A percentile compares a stretch with the other conserved stretches of the same genome.
Evolutionary conservation across 2,113 vertebrate genomes (phyloP).

Genomic region (Potamarius usumacintae): DNA sequence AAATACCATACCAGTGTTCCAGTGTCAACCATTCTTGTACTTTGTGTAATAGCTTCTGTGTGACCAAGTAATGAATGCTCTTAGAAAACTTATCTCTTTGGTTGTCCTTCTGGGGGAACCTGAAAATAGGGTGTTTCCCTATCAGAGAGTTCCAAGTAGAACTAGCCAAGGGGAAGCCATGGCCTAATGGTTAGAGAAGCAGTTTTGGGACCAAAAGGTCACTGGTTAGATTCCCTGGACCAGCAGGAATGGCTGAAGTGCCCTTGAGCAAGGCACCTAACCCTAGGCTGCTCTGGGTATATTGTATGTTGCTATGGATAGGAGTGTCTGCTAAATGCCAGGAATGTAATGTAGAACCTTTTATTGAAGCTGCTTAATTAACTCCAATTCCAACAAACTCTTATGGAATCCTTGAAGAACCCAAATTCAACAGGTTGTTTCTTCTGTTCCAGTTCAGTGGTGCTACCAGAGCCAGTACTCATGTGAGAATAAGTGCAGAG

Average conservation of each 20-base stretch:
- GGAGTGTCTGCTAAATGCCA: too few relatives aligned
- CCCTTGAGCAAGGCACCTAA: too few relatives aligned
- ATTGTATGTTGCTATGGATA: too few relatives aligned
- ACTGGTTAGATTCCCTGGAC: too few relatives aligned
- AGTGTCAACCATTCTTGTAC: background rate
- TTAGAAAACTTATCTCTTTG: background rate
- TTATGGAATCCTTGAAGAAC: too few relatives aligned
- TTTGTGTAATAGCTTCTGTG: background rate
- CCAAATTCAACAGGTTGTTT: slow-evolving; percentile 16
- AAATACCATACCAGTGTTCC: background rate
- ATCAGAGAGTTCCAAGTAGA: background rate
- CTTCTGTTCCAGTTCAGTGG: slow-evolving; percentile 69
- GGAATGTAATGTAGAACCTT: background rate
- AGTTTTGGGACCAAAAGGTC: too few relatives aligned
- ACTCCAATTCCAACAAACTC: background rate
- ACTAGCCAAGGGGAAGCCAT: background rate
- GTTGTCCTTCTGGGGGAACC: background rate
- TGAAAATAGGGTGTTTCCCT: background rate
- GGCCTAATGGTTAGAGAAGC: too few relatives aligned
- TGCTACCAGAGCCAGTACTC: slow-evolving; percentile 73
- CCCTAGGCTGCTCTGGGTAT: too few relatives aligned
- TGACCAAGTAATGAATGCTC: background rate
- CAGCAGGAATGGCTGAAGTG: too few relatives aligned
- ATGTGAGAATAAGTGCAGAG: slow-evolving; percentile 66
- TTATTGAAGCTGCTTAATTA: background rate